Evolutionary conservation across 2,888 invertebrate genomes (phyloP).

Genomic region (Sphecodes monilicornis): DNA sequence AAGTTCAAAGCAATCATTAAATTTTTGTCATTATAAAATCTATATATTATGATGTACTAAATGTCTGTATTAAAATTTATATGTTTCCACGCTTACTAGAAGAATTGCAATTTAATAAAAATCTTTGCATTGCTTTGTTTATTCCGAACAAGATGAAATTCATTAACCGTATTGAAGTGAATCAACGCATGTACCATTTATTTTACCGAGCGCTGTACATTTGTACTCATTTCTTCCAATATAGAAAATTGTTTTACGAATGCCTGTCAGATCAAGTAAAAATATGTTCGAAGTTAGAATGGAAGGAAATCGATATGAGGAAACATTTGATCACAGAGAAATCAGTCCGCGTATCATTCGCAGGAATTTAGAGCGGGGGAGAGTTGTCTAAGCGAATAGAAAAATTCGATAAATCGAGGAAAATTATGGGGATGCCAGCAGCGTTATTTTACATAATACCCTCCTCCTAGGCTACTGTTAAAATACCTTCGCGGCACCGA

Average conservation of each 20-base stretch:
- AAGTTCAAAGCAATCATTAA: no score
- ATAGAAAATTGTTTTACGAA: not conserved
- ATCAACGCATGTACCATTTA: no score
- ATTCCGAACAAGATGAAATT: no score
- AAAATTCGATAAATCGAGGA: conserved; percentile 38
- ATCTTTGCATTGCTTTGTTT: no score
- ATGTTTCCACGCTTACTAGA: not conserved
- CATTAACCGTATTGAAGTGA: no score
- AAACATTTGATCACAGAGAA: not conserved
- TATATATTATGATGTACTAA: no score
- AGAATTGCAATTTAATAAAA: not conserved
- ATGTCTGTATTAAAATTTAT: not conserved
- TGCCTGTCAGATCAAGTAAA: no score
- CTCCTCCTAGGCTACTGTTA: conserved; percentile 65
- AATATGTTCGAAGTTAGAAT: not conserved
- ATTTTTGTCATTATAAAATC: no score
- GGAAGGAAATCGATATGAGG: not conserved
- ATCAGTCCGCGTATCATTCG: not conserved
- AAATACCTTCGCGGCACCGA: conserved; percentile 47
- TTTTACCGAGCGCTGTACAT: not conserved
- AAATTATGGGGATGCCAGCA: conserved; percentile 67
- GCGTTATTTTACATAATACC: conserved; percentile 70
- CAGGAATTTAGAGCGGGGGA: conserved; percentile 9
- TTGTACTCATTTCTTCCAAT: not conserved
- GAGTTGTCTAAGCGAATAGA: not conserved